These are phyloP conservation scores for Drosophila silvestris DNA, from an alignment of 2,888 invertebrate species.

Conservation along the genomic window DNA sequence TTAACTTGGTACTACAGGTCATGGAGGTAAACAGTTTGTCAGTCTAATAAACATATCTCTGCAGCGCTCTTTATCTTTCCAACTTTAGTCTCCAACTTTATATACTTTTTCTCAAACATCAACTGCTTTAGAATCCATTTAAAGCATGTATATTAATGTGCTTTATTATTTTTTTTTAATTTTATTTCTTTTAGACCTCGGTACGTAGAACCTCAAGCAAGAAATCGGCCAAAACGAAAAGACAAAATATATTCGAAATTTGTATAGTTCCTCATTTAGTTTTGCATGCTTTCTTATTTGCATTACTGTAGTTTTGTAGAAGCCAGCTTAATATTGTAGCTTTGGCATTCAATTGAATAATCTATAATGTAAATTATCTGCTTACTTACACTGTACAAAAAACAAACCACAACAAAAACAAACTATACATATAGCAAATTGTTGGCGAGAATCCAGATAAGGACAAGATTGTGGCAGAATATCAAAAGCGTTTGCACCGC, in stretches of 20 bases:
- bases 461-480: constrained; percentile 91
- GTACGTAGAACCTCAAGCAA: constrained; percentile 57
- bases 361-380: constrained; percentile 45
- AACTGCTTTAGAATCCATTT: constrained; percentile 35
- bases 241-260: constrained; percentile 23
- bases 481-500: constrained; percentile 90
- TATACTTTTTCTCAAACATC: constrained; percentile 24
- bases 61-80: constrained; percentile 37
- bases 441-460: constrained; percentile 88
- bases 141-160: constrained; percentile 53
- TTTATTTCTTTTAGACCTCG: constrained; percentile 63
- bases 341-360: background rate
- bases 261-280: constrained; percentile 10
- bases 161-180: constrained; percentile 33
- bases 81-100: constrained; percentile 22
- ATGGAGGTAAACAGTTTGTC: constrained; percentile 79
- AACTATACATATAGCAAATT: constrained; percentile 86
- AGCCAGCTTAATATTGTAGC: constrained; percentile 14
- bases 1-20: constrained; percentile 66
- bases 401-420: constrained; percentile 33
- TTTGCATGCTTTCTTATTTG: constrained; percentile 44
- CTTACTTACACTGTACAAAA: constrained; percentile 44
- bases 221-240: constrained; percentile 52
- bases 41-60: constrained; percentile 45
- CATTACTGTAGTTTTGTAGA: constrained; percentile 40